Evolutionary conservation across 2,888 invertebrate genomes (phyloP), one percentile per base, ranked within the genome.

Genomic region (Caenorhabditis plicata): DNA sequence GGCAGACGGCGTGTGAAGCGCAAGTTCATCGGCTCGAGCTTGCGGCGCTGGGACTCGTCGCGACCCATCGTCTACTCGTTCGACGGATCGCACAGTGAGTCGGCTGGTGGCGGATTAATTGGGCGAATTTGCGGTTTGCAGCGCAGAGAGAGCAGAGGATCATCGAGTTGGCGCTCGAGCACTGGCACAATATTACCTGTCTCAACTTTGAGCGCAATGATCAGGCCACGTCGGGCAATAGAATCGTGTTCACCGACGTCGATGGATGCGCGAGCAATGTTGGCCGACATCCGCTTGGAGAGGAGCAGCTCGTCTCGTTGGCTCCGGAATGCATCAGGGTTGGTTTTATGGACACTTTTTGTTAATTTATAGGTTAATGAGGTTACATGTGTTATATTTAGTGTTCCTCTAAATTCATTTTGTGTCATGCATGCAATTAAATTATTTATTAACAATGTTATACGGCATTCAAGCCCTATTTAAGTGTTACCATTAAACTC

Each of bases 161-260:
- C 22, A 81, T 80, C 54, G 81, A 80, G 49, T 48, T 80, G 44
- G 80, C 80, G 4, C 52, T 80, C 50, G 80, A 80, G 50, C 80
- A 80, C 54, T 80, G 80, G 80, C 78, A 81, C 61, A 80, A 80
- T 58, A 81, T 80, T 44, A 80, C 80, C 3, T 80, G 80, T 44
- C 62, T 80, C 32, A 73, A 80, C 44, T 80, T 80, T 36, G 66
- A 69, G 39, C 67, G 79, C 29, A 58, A 65, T 23, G 71, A 68
- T 32, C 61, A 66, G 29, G 64, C 53, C 4, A 68, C 58, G 39
- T 55, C 46, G 7, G 80, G 79, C 25, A 80, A 74, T 44, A 71
- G 81, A 15, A 80, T 80, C 47, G 81, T 80, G 2, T 80, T 80
- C 68, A 80, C 80, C 2, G 80, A 81, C 53, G 79, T 81, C 4